phyloP scores from a whole-genome alignment of 2,113 vertebrate genomes.

The Myanophis thanlyinensis region DNA sequence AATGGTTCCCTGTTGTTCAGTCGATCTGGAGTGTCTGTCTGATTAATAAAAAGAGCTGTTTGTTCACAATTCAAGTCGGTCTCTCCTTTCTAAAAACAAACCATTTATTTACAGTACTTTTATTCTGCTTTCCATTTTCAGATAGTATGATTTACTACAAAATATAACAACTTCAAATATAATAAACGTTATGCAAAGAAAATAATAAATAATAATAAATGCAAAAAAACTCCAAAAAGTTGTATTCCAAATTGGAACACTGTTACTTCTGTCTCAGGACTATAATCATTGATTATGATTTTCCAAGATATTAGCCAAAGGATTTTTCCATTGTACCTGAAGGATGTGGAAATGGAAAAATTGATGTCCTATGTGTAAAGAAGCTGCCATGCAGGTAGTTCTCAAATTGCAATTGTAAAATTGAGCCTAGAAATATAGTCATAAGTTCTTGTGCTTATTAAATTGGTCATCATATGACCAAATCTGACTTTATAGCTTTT shows the following conservation, averaged over 20 bases:
- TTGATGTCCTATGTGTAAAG: neutral
- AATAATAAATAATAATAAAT: too few relatives aligned
- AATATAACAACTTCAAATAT: neutral
- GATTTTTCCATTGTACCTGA: neutral
- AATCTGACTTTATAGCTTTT: neutral
- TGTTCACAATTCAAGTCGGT: too few relatives aligned
- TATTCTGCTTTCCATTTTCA: neutral
- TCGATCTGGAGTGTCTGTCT: too few relatives aligned
- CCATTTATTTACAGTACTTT: neutral
- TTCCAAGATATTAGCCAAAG: neutral
- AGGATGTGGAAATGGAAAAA: neutral
- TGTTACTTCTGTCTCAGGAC: neutral
- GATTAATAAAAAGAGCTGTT: too few relatives aligned
- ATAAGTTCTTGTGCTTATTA: neutral
- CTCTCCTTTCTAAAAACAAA: too few relatives aligned
- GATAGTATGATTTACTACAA: neutral
- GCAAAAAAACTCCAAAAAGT: too few relatives aligned
- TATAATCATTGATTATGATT: neutral
- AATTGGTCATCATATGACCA: neutral
- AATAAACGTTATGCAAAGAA: neutral
- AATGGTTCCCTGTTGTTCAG: too few relatives aligned
- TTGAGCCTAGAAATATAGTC: neutral
- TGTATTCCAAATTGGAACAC: neutral
- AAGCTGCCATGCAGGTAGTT: neutral
- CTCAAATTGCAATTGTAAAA: neutral